Evolutionary conservation across 1,140 invertebrate genomes (phyloP).

Genomic region (Drosophila parabipectinata): DNA sequence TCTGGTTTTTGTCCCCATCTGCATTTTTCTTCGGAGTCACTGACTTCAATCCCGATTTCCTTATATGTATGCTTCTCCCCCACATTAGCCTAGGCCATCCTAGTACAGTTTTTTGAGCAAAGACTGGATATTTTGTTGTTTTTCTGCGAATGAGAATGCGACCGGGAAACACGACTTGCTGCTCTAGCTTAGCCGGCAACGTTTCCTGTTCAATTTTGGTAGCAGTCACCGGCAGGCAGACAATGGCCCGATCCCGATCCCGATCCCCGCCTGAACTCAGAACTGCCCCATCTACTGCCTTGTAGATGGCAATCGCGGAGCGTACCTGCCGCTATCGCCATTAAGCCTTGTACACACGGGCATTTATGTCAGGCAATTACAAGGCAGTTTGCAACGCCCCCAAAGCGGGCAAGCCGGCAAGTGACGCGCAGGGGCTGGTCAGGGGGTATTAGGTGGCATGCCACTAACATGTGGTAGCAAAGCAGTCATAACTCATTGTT

Average conservation of each 20-base stretch:
- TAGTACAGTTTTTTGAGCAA: neutral
- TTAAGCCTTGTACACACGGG: conserved; percentile 56
- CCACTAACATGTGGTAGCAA: conserved; percentile 3
- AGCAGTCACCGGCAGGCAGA: conserved; percentile 33
- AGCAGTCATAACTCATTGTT: conserved; percentile 50
- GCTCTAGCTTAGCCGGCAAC: neutral
- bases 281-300: conserved; percentile 5
- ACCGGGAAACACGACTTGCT: conserved; percentile 16
- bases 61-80: conserved; percentile 8
- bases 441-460: neutral
- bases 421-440: neutral
- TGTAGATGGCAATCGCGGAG: conserved; percentile 49
- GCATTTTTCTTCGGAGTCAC: conserved; percentile 21
- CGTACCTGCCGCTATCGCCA: conserved; percentile 41
- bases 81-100: neutral
- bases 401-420: neutral
- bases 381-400: conserved; percentile 53
- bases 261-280: neutral
- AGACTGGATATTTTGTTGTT: neutral
- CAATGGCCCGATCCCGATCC: conserved; percentile 13
- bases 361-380: conserved; percentile 64
- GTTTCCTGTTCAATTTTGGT: conserved; percentile 49
- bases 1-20: conserved; percentile 3
- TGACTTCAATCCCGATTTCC: neutral
- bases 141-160: neutral